These are phyloP conservation scores for Nothocercus nigrocapillus DNA, from an alignment of 2,113 vertebrate species.

Conservation along the genomic window DNA sequence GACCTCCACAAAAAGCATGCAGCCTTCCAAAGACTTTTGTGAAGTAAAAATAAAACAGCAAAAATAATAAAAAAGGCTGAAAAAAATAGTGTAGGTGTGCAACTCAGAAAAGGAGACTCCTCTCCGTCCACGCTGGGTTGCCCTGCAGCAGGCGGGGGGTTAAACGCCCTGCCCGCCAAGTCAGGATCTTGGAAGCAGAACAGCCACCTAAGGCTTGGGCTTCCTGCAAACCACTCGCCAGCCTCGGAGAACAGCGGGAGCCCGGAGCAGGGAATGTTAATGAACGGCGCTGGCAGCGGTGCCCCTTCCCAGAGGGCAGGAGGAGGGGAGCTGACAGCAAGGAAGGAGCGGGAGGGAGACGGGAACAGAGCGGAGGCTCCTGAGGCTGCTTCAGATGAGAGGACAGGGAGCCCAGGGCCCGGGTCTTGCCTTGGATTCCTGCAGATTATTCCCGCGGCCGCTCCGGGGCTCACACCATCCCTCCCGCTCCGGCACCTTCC, in stretches of 20 bases:
- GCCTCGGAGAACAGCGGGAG: background rate
- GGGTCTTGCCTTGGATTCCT: background rate
- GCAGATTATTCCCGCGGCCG: background rate
- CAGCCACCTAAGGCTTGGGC: background rate
- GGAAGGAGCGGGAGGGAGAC: background rate
- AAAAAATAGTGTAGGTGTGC: rapidly evolving
- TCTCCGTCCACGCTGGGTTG: background rate
- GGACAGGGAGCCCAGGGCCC: background rate
- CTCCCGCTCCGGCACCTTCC: background rate
- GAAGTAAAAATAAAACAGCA: background rate
- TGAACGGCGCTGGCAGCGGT: slow-evolving; percentile 14
- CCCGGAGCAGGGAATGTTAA: background rate
- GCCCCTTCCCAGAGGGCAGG: background rate
- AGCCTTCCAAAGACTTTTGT: background rate
- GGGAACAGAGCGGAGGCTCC: background rate
- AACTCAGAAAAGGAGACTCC: background rate
- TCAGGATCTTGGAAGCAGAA: background rate
- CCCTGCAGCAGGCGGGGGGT: background rate
- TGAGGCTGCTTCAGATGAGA: background rate
- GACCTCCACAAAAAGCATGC: rapidly evolving
- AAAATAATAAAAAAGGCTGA: background rate
- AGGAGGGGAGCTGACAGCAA: background rate
- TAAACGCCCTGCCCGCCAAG: background rate
- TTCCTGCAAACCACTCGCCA: background rate
- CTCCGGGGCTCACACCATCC: background rate